Base-by-base conservation (phyloP, 2,888 invertebrate genomes). In the Hyposoter dolosus region DNA sequence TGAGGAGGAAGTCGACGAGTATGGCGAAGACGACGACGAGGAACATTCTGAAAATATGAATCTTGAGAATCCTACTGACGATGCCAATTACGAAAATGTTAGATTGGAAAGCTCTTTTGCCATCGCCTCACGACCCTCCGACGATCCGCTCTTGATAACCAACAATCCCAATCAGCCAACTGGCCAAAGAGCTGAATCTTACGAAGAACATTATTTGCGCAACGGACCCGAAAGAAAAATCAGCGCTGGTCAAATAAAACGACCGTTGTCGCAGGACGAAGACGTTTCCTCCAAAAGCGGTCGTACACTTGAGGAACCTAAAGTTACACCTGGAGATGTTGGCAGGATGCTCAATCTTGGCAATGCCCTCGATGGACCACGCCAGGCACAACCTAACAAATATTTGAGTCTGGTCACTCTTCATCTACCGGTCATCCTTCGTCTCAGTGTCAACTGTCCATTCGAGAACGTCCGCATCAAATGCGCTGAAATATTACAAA, bases 391-490 rank as follows among this genome's bases (percentile, higher is more conserved):
- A 87, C 93, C 95, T 17, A 94, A 94, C 89, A 95, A 95, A 91
- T 95, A 95, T 87, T 91, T 95, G 88, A 95, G 95, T 79, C 92
- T 95, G 88, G 95, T 95, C 78, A 94, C 95, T 68, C 91, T 95
- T 76, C 95, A 95, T 92, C 93, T 96, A 86, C 95, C 96, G 47
- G 95, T 95, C 89, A 95, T 96, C 88, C 93, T 96, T 75, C 94
- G 96, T 89, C 94, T 96, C 81, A 95, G 95, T 80, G 94, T 95
- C 88, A 95, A 95, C 92, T 96, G 96, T 91, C 96, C 96, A 9
- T 96, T 96, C 89, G 94, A 95, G 87, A 96, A 96, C 91, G 95
- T 96, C 78, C 94, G 96, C 89, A 95, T 95, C 89, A 95, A 95
- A 90, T 95, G 95, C 90, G 94, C 94, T 87, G 95, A 95, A 90